A percentile compares a stretch with the other conserved stretches of the same genome.
Evolutionary conservation across 2,113 vertebrate genomes (phyloP).

Genomic region (pig (Sus scrofa)): DNA sequence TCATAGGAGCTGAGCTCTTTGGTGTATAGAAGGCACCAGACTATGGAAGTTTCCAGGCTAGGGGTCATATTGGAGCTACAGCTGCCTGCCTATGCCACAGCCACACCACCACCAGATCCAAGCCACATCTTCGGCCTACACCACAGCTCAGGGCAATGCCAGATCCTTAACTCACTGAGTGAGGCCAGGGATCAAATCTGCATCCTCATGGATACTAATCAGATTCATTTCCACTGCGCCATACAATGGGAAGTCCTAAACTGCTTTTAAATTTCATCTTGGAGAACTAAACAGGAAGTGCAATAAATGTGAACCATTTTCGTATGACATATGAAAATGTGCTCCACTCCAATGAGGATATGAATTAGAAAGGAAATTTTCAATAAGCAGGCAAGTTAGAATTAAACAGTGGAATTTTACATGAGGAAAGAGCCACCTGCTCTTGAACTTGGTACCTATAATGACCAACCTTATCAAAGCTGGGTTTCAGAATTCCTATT

Average conservation of each 20-base stretch:
- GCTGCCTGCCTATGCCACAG: too few relatives aligned
- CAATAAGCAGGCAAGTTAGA: not conserved
- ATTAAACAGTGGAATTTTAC: slow-evolving; percentile 7
- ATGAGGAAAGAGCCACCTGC: not conserved
- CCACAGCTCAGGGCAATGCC: too few relatives aligned
- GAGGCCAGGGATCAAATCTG: too few relatives aligned
- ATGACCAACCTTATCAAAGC: not conserved
- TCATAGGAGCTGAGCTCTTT: not conserved
- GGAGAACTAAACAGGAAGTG: not conserved
- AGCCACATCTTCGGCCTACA: too few relatives aligned
- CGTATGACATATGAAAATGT: not conserved
- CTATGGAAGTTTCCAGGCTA: not conserved
- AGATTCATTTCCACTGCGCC: too few relatives aligned
- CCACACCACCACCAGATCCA: too few relatives aligned
- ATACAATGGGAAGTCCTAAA: too few relatives aligned
- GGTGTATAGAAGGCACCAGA: not conserved
- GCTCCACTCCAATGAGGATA: not conserved
- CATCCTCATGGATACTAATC: too few relatives aligned
- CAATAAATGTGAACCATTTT: not conserved
- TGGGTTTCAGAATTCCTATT: too few relatives aligned
- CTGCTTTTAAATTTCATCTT: not conserved
- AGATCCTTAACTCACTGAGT: too few relatives aligned
- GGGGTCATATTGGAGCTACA: too few relatives aligned
- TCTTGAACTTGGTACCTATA: not conserved
- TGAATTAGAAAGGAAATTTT: not conserved